Conservation (phyloP, 1,140 invertebrate genomes). For the Wiebesia pumilae region DNA sequence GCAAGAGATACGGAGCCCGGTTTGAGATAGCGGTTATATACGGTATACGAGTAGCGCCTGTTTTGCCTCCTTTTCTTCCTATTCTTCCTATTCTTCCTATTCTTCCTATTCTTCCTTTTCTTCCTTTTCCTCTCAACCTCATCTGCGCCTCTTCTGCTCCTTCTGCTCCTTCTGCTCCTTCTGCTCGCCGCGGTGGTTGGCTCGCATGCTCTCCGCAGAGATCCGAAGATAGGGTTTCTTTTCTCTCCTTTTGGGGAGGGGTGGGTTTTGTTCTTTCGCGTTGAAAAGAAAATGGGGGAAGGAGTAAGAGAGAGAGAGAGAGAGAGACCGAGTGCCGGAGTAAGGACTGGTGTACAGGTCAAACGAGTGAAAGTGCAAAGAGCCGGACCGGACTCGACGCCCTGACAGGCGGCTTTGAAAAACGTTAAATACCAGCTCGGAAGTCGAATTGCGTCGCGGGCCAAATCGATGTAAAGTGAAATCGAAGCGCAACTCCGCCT, state of each 20-base stretch:
- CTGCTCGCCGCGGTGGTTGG: background rate
- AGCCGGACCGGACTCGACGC: background rate
- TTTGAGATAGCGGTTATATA: background rate
- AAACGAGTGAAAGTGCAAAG: constrained; percentile 25
- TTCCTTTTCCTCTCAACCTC: no score
- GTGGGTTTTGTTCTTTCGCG: background rate
- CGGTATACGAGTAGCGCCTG: background rate
- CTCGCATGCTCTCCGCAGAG: background rate
- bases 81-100: background rate
- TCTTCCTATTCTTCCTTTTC: background rate
- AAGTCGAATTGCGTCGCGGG: no score
- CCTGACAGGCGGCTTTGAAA: background rate
- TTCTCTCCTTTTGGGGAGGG: constrained; percentile 10
- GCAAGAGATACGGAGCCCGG: background rate
- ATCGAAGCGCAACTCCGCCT: background rate
- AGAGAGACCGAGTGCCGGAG: background rate
- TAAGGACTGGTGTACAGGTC: background rate
- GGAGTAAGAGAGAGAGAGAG: background rate
- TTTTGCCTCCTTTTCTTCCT: background rate
- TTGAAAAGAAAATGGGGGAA: background rate
- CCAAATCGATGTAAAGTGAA: background rate
- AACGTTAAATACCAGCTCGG: background rate
- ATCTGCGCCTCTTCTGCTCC: no score
- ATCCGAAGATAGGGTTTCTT: constrained; percentile 9
- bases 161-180: background rate